A percentile compares a stretch with the other conserved stretches of the same genome.
Conservation (phyloP, 2,797 vertebrate species). For the Sandelia bainsii region DNA sequence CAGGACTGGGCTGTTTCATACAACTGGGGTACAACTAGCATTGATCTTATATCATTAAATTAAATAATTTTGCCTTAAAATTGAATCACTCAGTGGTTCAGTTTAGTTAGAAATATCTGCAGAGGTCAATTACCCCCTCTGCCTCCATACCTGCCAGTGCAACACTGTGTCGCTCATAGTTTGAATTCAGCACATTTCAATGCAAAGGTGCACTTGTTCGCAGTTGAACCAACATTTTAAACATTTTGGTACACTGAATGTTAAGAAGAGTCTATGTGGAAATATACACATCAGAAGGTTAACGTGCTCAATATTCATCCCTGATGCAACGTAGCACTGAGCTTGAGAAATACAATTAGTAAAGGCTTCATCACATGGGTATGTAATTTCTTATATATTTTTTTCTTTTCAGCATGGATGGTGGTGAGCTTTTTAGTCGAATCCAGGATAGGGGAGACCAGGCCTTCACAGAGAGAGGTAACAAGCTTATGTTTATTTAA, state of each 20-base stretch:
- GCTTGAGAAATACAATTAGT: neutral
- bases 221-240: neutral
- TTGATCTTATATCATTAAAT: neutral
- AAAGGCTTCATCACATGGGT: too few relatives aligned
- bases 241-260: neutral
- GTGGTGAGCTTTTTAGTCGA: constrained; percentile 96
- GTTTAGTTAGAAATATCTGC: neutral
- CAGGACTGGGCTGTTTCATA: neutral
- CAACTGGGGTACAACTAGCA: neutral
- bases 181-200: neutral
- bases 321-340: neutral
- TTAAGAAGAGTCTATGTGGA: neutral
- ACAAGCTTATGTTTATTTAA: neutral
- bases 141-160: neutral
- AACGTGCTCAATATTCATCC: neutral
- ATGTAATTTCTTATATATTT: neutral
- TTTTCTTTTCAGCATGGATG: constrained; percentile 89
- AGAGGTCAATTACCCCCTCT: constrained; percentile 1
- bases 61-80: too few relatives aligned
- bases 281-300: neutral
- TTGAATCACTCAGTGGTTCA: neutral
- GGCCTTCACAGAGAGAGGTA: constrained; percentile 98
- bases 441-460: constrained; percentile 99
- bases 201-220: neutral
- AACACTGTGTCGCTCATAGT: neutral